These are phyloP conservation scores for Sesia bembeciformis DNA, from an alignment of 2,888 invertebrate genomes.

Conservation along the genomic window DNA sequence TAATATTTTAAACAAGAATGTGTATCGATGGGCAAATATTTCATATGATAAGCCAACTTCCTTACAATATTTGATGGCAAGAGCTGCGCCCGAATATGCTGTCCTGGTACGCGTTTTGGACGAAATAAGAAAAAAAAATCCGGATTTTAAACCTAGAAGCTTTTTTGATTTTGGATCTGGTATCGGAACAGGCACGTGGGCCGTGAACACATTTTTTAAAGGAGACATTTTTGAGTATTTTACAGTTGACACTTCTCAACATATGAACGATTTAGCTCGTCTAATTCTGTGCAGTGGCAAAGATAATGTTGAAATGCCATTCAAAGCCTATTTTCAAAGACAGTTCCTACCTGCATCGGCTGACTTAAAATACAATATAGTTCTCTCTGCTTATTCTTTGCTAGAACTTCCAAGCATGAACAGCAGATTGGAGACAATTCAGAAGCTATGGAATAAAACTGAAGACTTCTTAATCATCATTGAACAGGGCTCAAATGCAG, in stretches of 20 bases:
- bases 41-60: slow-evolving; percentile 78
- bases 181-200: slow-evolving; percentile 90
- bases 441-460: slow-evolving; percentile 91
- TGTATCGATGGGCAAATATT: slow-evolving; percentile 84
- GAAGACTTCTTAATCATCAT: slow-evolving; percentile 86
- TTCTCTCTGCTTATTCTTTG: slow-evolving; percentile 85
- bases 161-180: slow-evolving; percentile 96
- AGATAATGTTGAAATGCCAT: slow-evolving; percentile 72
- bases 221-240: slow-evolving; percentile 85
- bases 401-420: slow-evolving; percentile 83
- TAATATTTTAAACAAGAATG: slow-evolving; percentile 71
- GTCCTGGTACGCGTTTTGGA: slow-evolving; percentile 79
- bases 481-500: slow-evolving; percentile 88
- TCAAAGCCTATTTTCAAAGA: slow-evolving; percentile 80
- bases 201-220: slow-evolving; percentile 82
- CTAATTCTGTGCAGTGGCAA: slow-evolving; percentile 79
- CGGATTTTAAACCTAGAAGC: slow-evolving; percentile 81
- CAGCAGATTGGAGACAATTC: slow-evolving; percentile 79
- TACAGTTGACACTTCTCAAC: slow-evolving; percentile 85
- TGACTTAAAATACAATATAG: slow-evolving; percentile 81
- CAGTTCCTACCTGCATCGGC: slow-evolving; percentile 85
- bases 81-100: slow-evolving; percentile 85
- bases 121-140: slow-evolving; percentile 80
- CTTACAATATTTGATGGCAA: slow-evolving; percentile 80
- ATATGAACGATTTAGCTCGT: slow-evolving; percentile 89